Evolutionary conservation across 2,797 vertebrate species (phyloP), one percentile per base, ranked within the genome.

Genomic region (Buceros bicornis): DNA sequence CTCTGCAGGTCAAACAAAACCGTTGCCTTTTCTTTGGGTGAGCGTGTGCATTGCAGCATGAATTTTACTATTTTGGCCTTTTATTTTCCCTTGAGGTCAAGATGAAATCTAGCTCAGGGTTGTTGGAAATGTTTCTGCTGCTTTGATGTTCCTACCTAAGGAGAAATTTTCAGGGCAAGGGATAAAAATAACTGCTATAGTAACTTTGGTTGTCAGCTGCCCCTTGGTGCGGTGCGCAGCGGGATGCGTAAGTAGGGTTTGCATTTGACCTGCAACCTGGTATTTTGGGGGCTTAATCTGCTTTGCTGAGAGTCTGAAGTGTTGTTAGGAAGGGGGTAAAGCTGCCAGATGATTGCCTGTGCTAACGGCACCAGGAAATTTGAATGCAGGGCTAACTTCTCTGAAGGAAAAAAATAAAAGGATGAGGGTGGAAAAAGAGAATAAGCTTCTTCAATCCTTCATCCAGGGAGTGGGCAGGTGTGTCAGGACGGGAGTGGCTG

Each of bases 171-270:
- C 65, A 66, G 72, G 57, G 66, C 47, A 67, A 31, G 19, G 89
- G 91, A 54, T 82, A 47, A 82, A 94, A 97, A 74, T 91, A 89
- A 79, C 87, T 29, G 10, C 67, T 90, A 0, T 93, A 87, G 71
- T 47, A 95, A 82, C 73, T 85, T 79, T 20, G 2, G 2, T 31
- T 10, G 53, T 64, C 89, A 83, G 33, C 28, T 77, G 31, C 43
- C 33, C 40, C 21, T 43, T 89, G 16, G 48, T 82, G 22, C 1
- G 1, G 37, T 77, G n/a, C 35, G 53, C 37, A 35, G 11, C 29
- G 18, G 37, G 61, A 35, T 6, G 4, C 10, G 4, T 43, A 71
- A 87, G 29, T 28, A 37, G 43, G 56, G 20, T 54, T 71, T 86
- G 47, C 69, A 12, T 91, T 89, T 73, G 22, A 26, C 24, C 13